phyloP scores from a whole-genome alignment of 2,888 invertebrate species.

The Trachelus iudaicus region DNA sequence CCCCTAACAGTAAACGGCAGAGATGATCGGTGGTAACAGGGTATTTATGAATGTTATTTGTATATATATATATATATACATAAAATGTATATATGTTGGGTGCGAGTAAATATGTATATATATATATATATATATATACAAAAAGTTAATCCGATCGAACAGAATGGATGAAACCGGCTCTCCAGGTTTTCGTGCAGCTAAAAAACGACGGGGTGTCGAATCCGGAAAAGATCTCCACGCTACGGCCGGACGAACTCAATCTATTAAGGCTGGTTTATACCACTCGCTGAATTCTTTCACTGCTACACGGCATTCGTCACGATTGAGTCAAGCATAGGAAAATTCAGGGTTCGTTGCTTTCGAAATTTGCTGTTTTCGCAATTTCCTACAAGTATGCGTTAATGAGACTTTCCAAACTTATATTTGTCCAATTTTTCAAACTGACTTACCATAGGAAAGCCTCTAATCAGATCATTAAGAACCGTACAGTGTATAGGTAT shows the following conservation, averaged over 20 bases:
- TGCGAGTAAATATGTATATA: too few species aligned
- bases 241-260: constrained; percentile 16
- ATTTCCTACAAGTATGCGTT: neutral
- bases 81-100: too few species aligned
- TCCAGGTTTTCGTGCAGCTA: constrained; percentile 11
- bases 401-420: neutral
- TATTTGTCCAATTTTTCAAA: neutral
- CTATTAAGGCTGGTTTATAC: neutral
- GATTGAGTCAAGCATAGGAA: neutral
- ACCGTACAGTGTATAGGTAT: neutral
- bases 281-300: neutral
- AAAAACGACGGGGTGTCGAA: constrained; percentile 8
- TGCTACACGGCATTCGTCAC: neutral
- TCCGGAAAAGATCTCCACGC: constrained; percentile 13
- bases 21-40: neutral
- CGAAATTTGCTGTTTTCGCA: neutral
- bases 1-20: neutral
- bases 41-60: neutral
- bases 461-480: neutral
- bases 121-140: neutral
- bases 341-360: neutral
- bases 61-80: too few species aligned
- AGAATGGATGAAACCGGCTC: constrained; percentile 23
- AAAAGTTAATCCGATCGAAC: constrained; percentile 24
- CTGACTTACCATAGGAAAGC: neutral